Conservation (phyloP, 2,888 invertebrate species). For the Melolontha melolontha region DNA sequence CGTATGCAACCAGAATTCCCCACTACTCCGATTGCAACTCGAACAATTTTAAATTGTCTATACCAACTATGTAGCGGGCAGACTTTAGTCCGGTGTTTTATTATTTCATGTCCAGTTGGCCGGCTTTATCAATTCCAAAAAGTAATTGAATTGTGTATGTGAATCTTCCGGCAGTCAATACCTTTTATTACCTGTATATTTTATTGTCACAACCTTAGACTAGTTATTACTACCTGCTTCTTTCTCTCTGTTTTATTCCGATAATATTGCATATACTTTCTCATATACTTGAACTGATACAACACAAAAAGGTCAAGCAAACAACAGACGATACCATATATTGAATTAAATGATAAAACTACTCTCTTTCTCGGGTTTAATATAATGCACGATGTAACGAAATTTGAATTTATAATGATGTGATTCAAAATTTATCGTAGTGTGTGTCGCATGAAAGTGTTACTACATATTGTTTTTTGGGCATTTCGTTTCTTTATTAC, state of each 20-base stretch:
- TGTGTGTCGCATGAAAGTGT: too few species aligned
- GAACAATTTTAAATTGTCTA: conserved; percentile 30
- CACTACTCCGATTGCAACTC: conserved; percentile 16
- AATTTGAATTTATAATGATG: conserved; percentile 7
- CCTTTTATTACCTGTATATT: too few species aligned
- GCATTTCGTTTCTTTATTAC: conserved; percentile 14
- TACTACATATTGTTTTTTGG: too few species aligned
- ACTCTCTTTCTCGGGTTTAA: conserved; percentile 21
- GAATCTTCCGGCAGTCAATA: too few species aligned
- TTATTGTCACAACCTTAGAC: too few species aligned
- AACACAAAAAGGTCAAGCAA: conserved; percentile 43
- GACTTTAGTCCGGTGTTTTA: too few species aligned
- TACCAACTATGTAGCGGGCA: conserved; percentile 12
- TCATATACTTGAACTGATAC: conserved; percentile 45
- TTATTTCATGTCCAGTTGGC: too few species aligned
- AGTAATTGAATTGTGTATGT: too few species aligned
- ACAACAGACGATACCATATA: conserved; percentile 31
- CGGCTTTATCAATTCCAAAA: too few species aligned
- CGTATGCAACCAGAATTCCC: conserved; percentile 35
- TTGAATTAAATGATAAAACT: conserved; percentile 44
- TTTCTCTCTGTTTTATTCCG: background rate
- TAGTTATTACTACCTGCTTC: too few species aligned
- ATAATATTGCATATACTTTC: conserved; percentile 25
- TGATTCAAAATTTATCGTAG: background rate
- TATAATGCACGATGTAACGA: too few species aligned